Evolutionary conservation across 2,797 vertebrate species (phyloP), one percentile per base, ranked within the genome.

Genomic region (Pogonophryne albipinna): DNA sequence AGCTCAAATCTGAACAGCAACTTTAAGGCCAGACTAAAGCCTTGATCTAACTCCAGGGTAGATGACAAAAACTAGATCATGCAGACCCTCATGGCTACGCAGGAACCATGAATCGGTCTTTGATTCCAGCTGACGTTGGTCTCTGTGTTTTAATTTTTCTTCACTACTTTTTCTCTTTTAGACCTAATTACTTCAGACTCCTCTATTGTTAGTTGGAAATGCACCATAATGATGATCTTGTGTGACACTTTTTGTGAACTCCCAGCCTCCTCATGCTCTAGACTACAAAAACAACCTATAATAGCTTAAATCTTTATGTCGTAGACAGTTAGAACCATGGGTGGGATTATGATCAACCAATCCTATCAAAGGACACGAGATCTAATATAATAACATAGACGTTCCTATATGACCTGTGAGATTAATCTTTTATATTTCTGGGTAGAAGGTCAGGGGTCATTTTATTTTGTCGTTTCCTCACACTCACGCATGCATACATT

Each of bases 391-490:
- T 27, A 27, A 38, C 34, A 38, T 38, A 38, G 34, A 38, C 34
- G 34, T 38, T 38, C 6, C 34, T 9, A 38, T 38, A 38, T 80
- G 80, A 91, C 84, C 84, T 86, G 55, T 59, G 12, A 56, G 44
- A 84, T 84, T 31, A 62, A 19, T 80, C 69, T 83, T 74, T 69
- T 15, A 69, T 78, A 85, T 89, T 88, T 92, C 74, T 75, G 66
- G 76, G 82, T 93, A 92, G 63, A 90, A 87, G 89, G 92, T 88
- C 88, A 88, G 69, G 66, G 78, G 19, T 79, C 65, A 81, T 88
- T 77, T 9, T 38, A 38, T 38, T 79, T 67, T 79, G 66, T 86
- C 66, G 53, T 85, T 81, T 87, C 52, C 63, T 65, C 69, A 70
- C 63, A 62, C 53, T 69, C 59, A 72, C 31, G 62, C 71, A 71